Evolutionary conservation across 37 sponge, comb jelly and placozoan genomes (phyloP).

Genomic region (Beroe forskalii): DNA sequence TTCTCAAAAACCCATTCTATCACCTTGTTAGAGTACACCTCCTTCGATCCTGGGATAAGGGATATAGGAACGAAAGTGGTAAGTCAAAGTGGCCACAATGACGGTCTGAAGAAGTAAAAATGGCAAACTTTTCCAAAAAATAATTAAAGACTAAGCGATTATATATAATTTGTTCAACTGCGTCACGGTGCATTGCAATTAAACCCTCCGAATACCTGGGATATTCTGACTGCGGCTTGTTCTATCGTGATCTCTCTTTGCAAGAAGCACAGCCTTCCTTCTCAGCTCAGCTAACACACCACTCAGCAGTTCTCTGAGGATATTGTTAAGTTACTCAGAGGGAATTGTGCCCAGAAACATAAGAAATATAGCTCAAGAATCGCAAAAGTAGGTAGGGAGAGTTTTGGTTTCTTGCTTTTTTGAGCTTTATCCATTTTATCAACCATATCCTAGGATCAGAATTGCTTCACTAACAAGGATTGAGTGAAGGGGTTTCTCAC

Average conservation of each 20-base stretch:
- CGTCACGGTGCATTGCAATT: too few relatives aligned
- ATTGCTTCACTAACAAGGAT: neutral
- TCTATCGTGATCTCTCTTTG: constrained; percentile 4
- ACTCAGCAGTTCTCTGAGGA: constrained; percentile 13
- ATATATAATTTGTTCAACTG: too few relatives aligned
- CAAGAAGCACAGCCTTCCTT: constrained; percentile 24
- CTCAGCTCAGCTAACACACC: constrained; percentile 6
- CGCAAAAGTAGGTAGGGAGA: neutral
- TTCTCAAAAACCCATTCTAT: constrained; percentile 46
- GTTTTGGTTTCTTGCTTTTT: neutral
- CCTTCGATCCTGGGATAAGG: neutral
- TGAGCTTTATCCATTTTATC: neutral
- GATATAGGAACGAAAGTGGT: too few relatives aligned
- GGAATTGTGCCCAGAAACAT: too few relatives aligned
- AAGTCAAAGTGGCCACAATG: too few relatives aligned
- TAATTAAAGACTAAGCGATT: too few relatives aligned
- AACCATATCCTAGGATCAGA: neutral
- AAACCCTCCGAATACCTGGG: too few relatives aligned
- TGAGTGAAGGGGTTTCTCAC: neutral
- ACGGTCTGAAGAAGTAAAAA: too few relatives aligned
- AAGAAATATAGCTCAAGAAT: too few relatives aligned
- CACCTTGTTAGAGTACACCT: constrained; percentile 47
- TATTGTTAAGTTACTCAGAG: neutral
- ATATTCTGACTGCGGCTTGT: neutral
- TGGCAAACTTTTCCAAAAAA: too few relatives aligned